Conservation (phyloP, 2,113 vertebrate species). For the Maccullochella peelii region DNA sequence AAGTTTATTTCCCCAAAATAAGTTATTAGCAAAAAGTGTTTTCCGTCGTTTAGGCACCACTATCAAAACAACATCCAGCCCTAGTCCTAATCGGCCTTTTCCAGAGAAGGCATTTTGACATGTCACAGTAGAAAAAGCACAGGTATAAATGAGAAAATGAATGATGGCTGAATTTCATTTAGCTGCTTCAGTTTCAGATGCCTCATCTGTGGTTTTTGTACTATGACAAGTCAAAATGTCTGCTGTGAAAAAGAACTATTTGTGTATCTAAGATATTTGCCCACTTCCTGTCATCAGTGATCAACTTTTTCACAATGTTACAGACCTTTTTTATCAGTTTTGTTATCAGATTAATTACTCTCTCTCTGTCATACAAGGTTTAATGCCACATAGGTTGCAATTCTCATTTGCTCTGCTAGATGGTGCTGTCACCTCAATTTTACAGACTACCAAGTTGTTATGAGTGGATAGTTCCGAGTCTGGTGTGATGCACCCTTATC, state of each 20-base stretch:
- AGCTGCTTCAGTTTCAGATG: not conserved
- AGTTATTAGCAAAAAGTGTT: not conserved
- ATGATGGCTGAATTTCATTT: not conserved
- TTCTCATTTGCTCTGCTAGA: not conserved
- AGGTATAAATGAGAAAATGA: not conserved
- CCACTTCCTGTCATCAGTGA: not conserved
- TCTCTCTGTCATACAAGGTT: not conserved
- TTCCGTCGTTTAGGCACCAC: not conserved
- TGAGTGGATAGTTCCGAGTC: not conserved
- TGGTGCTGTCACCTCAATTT: constrained; percentile 24
- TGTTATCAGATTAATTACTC: not conserved
- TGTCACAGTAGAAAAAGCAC: not conserved
- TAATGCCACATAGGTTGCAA: not conserved
- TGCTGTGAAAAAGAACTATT: not conserved
- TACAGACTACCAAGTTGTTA: not conserved
- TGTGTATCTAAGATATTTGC: not conserved
- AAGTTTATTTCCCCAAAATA: no score
- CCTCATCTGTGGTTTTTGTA: not conserved
- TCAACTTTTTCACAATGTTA: not conserved
- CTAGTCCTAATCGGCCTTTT: not conserved
- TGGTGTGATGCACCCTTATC: not conserved
- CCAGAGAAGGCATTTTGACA: not conserved
- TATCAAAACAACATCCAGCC: not conserved
- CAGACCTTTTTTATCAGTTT: not conserved
- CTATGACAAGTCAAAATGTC: not conserved